Conservation (phyloP, 2,888 invertebrate species). For the Stenoptilia bipunctidactyla region DNA sequence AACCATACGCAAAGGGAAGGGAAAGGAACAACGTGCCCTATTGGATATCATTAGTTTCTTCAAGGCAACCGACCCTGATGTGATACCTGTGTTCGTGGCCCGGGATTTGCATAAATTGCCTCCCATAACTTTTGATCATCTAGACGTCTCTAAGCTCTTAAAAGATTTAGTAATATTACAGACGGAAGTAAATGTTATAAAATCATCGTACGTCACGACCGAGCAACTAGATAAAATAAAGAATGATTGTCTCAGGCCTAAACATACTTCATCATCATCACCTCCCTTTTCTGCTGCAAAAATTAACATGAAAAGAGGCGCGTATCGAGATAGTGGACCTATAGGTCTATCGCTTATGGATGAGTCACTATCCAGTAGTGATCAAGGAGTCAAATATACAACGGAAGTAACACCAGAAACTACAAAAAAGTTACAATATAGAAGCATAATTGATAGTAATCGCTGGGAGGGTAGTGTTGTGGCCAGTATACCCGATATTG, state of each 20-base stretch:
- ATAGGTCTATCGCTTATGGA: constrained; percentile 5
- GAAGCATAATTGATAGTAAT: too few species aligned
- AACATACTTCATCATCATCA: too few species aligned
- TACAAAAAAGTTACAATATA: too few species aligned
- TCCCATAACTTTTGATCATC: constrained; percentile 7
- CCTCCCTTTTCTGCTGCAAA: too few species aligned
- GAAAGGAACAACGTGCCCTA: constrained; percentile 13
- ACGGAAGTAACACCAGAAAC: too few species aligned
- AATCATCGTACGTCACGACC: constrained; percentile 1
- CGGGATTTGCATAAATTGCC: constrained; percentile 7
- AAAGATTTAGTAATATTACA: constrained; percentile 3
- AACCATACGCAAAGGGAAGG: constrained; percentile 9
- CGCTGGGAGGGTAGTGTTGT: too few species aligned
- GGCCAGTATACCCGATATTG: too few species aligned
- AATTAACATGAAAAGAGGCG: constrained; percentile 9
- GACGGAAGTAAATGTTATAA: neutral
- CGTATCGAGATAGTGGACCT: constrained; percentile 8
- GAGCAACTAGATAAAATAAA: neutral
- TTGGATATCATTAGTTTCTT: constrained; percentile 12
- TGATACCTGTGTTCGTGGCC: constrained; percentile 7
- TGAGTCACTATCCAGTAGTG: neutral
- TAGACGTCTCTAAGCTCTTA: constrained; percentile 6
- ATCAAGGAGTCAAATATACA: too few species aligned
- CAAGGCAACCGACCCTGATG: constrained; percentile 7
- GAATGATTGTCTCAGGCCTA: too few species aligned